Conservation (phyloP, 1,140 invertebrate species). For the Alviniconcha marisindica region DNA sequence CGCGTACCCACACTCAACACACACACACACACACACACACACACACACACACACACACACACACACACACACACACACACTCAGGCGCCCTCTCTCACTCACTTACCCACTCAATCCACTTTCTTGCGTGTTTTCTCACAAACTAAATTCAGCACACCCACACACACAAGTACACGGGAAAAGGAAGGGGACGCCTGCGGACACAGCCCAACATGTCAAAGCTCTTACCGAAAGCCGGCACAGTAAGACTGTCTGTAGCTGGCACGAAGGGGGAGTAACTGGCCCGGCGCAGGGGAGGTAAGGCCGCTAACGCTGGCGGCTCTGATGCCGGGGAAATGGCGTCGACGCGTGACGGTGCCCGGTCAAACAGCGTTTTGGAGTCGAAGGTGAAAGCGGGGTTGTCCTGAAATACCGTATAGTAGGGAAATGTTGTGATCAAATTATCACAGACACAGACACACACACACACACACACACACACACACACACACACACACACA, state of each 20-base stretch:
- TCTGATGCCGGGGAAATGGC: not conserved
- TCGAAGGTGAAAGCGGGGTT: constrained; percentile 2
- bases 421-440: too few species aligned
- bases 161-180: not conserved
- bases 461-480: too few species aligned
- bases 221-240: too few species aligned
- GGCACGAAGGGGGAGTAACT: constrained; percentile 1
- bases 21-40: too few species aligned
- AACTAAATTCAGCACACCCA: too few species aligned
- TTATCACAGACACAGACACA: too few species aligned
- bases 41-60: not conserved
- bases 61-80: constrained; percentile 22
- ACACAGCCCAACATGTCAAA: too few species aligned
- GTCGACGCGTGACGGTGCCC: not conserved
- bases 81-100: not conserved
- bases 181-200: not conserved
- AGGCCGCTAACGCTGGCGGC: not conserved
- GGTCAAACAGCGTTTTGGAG: not conserved
- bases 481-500: too few species aligned
- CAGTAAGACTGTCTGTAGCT: not conserved
- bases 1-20: too few species aligned
- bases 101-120: not conserved
- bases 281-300: not conserved
- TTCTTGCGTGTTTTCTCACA: too few species aligned
- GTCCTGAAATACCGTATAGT: not conserved